Percentiles rank a stretch among this genome's conserved stretches.
These are phyloP conservation scores for Mormyrops attenuatus DNA, from an alignment of 2,797 vertebrate genomes.

Conservation along the genomic window DNA sequence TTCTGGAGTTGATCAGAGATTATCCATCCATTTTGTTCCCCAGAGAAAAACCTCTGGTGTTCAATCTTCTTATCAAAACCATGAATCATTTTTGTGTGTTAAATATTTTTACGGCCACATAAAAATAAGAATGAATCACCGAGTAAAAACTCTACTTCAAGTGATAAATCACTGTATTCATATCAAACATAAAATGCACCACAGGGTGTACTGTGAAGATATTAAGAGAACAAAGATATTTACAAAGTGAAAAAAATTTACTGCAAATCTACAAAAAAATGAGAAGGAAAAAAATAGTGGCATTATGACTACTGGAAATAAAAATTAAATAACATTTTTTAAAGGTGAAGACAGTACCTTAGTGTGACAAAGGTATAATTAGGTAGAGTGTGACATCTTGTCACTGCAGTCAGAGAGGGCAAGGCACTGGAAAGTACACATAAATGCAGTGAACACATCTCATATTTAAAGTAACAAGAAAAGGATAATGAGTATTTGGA, in stretches of 20 bases:
- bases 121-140: neutral
- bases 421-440: slow-evolving; percentile 36
- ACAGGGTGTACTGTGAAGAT: slow-evolving; percentile 48
- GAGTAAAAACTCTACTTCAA: slow-evolving; percentile 48
- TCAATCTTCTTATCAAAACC: neutral
- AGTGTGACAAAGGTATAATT: slow-evolving; percentile 65
- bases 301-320: slow-evolving; percentile 45
- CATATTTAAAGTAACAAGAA: neutral
- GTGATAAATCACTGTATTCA: slow-evolving; percentile 67
- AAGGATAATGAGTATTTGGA: neutral
- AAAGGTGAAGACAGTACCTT: slow-evolving; percentile 55
- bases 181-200: slow-evolving; percentile 67
- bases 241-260: slow-evolving; percentile 56
- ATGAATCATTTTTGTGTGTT: neutral
- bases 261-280: slow-evolving; percentile 48
- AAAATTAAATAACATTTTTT: slow-evolving; percentile 23
- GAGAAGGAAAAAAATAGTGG: slow-evolving; percentile 54
- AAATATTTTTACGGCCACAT: neutral
- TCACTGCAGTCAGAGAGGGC: slow-evolving; percentile 62
- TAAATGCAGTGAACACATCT: neutral
- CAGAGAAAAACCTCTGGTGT: neutral
- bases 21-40: neutral
- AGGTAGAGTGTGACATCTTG: slow-evolving; percentile 52
- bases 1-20: neutral
- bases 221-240: slow-evolving; percentile 44